phyloP scores from a whole-genome alignment of 2,113 vertebrate species.

The Hydrolagus affinis region DNA sequence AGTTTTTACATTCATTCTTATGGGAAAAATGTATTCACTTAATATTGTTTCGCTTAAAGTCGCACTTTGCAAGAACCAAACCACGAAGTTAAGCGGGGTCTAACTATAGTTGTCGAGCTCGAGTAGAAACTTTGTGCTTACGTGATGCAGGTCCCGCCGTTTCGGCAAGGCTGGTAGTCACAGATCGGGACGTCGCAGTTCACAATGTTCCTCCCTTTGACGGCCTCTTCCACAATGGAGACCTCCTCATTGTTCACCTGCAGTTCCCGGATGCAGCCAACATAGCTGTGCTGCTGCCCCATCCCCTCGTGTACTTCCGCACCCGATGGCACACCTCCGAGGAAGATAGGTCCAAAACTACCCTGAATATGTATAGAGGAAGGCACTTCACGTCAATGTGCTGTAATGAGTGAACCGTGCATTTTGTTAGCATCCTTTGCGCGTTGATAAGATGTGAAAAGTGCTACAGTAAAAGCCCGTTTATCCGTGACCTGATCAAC shows the following conservation, averaged over 20 bases:
- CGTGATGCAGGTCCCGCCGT: constrained; percentile 73
- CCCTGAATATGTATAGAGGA: constrained; percentile 45
- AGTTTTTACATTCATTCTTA: no score
- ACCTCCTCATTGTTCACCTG: constrained; percentile 66
- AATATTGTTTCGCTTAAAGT: no score
- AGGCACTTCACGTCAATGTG: no score
- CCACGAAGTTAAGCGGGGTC: no score
- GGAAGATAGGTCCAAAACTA: constrained; percentile 63
- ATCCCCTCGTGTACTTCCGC: constrained; percentile 44
- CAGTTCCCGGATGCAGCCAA: constrained; percentile 66
- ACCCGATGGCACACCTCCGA: constrained; percentile 61
- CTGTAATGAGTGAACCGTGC: no score
- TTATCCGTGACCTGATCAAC: no score
- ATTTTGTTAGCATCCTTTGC: no score
- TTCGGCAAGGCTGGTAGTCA: constrained; percentile 60
- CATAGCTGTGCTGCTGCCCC: constrained; percentile 52
- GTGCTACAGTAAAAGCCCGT: no score
- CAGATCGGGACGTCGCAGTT: constrained; percentile 64
- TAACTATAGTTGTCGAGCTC: neutral
- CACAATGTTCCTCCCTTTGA: constrained; percentile 61
- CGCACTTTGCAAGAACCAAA: no score
- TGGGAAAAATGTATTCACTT: no score
- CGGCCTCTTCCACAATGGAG: constrained; percentile 57
- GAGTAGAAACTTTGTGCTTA: constrained; percentile 38
- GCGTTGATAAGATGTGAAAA: no score